Conservation (phyloP, 1,140 invertebrate species). For the Antheraea pernyi region DNA sequence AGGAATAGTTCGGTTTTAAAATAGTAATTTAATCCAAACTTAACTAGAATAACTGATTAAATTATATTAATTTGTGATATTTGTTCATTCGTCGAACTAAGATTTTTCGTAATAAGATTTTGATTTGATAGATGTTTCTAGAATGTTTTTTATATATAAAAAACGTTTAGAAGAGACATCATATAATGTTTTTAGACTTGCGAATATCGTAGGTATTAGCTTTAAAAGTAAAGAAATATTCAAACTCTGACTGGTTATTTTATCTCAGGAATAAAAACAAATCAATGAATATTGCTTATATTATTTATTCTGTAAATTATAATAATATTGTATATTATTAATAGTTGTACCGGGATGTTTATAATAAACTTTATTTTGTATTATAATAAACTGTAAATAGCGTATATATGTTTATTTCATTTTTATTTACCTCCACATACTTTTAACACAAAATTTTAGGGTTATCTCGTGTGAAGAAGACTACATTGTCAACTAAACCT, state of each 20-base stretch:
- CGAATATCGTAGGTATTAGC: too few relatives aligned
- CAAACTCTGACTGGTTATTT: not conserved
- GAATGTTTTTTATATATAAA: too few relatives aligned
- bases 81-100: not conserved
- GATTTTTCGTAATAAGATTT: not conserved
- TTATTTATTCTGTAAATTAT: not conserved
- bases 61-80: slow-evolving; percentile 4
- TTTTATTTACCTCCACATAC: too few relatives aligned
- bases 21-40: not conserved
- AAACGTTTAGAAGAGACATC: too few relatives aligned
- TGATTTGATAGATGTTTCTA: too few relatives aligned
- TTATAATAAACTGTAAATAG: too few relatives aligned
- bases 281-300: not conserved
- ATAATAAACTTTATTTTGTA: too few relatives aligned
- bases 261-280: not conserved
- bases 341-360: not conserved
- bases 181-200: not conserved
- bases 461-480: too few relatives aligned
- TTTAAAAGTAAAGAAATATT: too few relatives aligned
- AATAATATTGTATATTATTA: not conserved
- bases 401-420: too few relatives aligned
- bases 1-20: not conserved
- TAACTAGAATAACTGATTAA: not conserved
- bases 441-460: too few relatives aligned
- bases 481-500: too few relatives aligned